Evolutionary conservation across 2,797 vertebrate species (phyloP).

Genomic region (Acipenser transmontanus): DNA sequence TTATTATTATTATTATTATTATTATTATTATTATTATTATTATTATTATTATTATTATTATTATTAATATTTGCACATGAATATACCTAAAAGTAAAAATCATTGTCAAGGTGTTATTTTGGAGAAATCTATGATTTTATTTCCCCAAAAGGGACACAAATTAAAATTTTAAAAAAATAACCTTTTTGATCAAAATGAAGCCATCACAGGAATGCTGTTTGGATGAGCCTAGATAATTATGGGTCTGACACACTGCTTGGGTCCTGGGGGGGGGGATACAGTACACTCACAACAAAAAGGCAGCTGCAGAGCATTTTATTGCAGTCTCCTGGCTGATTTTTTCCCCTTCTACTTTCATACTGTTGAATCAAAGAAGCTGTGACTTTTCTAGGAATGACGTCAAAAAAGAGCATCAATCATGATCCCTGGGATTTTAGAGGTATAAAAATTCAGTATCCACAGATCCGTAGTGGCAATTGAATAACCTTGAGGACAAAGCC

Average conservation of each 20-base stretch:
- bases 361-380: constrained; percentile 29
- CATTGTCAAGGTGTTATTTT: too few relatives aligned
- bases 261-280: constrained; percentile 31
- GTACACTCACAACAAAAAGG: constrained; percentile 31
- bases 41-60: too few relatives aligned
- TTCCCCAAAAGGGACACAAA: neutral
- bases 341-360: neutral
- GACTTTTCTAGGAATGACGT: constrained; percentile 34
- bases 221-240: constrained; percentile 26
- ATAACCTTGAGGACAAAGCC: constrained; percentile 29
- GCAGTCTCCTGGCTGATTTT: constrained; percentile 26
- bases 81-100: too few relatives aligned
- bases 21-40: too few relatives aligned
- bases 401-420: constrained; percentile 31
- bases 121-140: neutral
- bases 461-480: constrained; percentile 23
- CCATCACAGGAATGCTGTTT: constrained; percentile 16
- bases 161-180: too few relatives aligned
- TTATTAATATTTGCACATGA: too few relatives aligned
- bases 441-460: constrained; percentile 33
- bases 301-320: constrained; percentile 35
- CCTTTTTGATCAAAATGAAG: constrained; percentile 23
- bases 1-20: too few relatives aligned
- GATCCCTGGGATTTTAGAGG: constrained; percentile 32
- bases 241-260: constrained; percentile 22